Evolutionary conservation across 2,797 vertebrate species (phyloP).

Genomic region (Sylvilagus floridanus): DNA sequence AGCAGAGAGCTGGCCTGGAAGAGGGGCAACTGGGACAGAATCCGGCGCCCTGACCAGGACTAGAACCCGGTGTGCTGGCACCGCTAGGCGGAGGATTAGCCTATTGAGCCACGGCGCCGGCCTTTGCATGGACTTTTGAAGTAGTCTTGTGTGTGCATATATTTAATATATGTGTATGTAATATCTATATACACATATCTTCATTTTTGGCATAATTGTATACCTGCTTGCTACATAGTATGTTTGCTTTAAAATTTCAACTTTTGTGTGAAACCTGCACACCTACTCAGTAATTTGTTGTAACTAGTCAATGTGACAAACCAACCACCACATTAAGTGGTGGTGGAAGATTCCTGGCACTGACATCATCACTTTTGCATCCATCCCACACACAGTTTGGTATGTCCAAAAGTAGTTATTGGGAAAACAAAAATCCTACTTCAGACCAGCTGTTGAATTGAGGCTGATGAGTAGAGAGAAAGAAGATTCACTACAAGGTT

Average conservation of each 20-base stretch:
- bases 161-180: neutral
- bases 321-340: neutral
- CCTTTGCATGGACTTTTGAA: too few species aligned
- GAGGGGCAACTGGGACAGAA: too few species aligned
- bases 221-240: neutral
- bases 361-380: neutral
- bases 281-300: neutral
- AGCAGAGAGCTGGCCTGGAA: too few species aligned
- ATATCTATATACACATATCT: too few species aligned
- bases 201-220: constrained; percentile 15
- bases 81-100: too few species aligned
- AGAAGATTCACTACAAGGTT: neutral
- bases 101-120: too few species aligned
- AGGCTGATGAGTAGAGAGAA: neutral
- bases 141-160: too few species aligned
- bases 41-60: too few species aligned
- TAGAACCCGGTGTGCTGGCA: too few species aligned
- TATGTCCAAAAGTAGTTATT: neutral
- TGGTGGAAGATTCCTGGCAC: constrained; percentile 4
- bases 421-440: neutral
- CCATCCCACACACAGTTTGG: neutral
- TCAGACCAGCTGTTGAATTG: neutral
- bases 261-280: constrained; percentile 25
- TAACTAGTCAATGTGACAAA: constrained; percentile 19
- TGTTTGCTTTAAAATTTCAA: constrained; percentile 39